These are phyloP conservation scores for Charanyca ferruginea DNA, from an alignment of 2,888 invertebrate species.

Conservation along the genomic window DNA sequence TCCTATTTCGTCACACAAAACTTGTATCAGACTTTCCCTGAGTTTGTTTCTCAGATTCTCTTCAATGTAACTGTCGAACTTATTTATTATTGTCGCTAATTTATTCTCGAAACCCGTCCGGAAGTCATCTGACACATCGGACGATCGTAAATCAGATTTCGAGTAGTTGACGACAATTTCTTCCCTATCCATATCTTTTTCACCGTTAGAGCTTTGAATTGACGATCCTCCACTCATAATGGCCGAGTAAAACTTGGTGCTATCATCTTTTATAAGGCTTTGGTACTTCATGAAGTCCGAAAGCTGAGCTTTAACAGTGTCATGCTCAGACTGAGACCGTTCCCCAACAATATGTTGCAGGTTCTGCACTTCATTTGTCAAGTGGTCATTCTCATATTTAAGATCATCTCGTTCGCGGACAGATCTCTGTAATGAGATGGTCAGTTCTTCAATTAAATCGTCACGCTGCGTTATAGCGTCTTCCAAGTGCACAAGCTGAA, in stretches of 20 bases:
- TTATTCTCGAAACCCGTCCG: slow-evolving; percentile 83
- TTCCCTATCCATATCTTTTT: slow-evolving; percentile 88
- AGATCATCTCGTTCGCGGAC: slow-evolving; percentile 92
- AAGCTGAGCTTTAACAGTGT: slow-evolving; percentile 84
- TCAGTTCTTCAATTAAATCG: slow-evolving; percentile 93
- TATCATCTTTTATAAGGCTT: slow-evolving; percentile 84
- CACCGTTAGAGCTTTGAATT: slow-evolving; percentile 83
- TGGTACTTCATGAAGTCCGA: slow-evolving; percentile 88
- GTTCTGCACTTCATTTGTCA: slow-evolving; percentile 91
- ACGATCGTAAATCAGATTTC: slow-evolving; percentile 82
- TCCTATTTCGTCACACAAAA: slow-evolving; percentile 89
- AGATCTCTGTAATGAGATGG: slow-evolving; percentile 93
- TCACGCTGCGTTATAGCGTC: slow-evolving; percentile 93
- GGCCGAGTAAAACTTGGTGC: slow-evolving; percentile 86
- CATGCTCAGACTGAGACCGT: slow-evolving; percentile 79
- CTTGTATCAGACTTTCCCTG: slow-evolving; percentile 90
- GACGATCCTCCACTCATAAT: slow-evolving; percentile 85
- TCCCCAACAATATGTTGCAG: slow-evolving; percentile 84
- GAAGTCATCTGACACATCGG: slow-evolving; percentile 82
- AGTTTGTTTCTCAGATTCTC: slow-evolving; percentile 86
- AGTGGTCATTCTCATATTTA: slow-evolving; percentile 91
- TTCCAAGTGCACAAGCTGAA: slow-evolving; percentile 94
- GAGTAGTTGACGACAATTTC: slow-evolving; percentile 87
- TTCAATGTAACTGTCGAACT: slow-evolving; percentile 82
- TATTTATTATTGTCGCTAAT: slow-evolving; percentile 77